phyloP scores from a whole-genome alignment of 2,888 invertebrate species.

The Hipparchia sbordonii region DNA sequence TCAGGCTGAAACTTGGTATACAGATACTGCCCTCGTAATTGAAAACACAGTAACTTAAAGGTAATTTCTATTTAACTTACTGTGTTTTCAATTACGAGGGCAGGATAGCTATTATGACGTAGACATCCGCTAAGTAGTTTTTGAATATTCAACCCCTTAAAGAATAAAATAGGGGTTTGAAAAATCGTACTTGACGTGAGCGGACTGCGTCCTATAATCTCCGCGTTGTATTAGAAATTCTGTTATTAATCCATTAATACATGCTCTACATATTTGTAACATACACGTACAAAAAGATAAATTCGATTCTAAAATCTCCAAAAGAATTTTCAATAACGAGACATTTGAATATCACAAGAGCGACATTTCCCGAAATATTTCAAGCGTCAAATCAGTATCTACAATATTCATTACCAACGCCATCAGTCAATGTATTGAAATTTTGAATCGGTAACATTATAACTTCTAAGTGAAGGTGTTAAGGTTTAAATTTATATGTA shows the following conservation, averaged over 20 bases:
- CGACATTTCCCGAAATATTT: constrained; percentile 43
- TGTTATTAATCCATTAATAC: neutral
- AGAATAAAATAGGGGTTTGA: no score
- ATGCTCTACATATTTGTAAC: no score
- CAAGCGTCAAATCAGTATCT: constrained; percentile 38
- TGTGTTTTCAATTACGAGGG: no score
- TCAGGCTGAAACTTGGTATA: no score
- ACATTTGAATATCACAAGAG: constrained; percentile 37
- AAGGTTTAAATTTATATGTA: constrained; percentile 29
- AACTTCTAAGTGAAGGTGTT: neutral
- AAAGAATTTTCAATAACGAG: neutral
- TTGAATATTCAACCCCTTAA: no score
- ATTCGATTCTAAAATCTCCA: neutral
- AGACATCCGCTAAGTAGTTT: no score
- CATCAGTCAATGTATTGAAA: constrained; percentile 27
- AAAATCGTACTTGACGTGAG: no score
- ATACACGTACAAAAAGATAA: neutral
- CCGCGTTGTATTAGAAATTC: neutral
- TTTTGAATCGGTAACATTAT: constrained; percentile 5
- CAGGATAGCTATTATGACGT: no score
- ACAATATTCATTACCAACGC: constrained; percentile 31
- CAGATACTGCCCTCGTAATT: no score
- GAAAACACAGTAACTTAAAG: no score
- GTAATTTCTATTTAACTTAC: no score
- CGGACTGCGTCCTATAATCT: no score